phyloP scores from a whole-genome alignment of 2,888 invertebrate genomes.

The Microdon myrmicae region DNA sequence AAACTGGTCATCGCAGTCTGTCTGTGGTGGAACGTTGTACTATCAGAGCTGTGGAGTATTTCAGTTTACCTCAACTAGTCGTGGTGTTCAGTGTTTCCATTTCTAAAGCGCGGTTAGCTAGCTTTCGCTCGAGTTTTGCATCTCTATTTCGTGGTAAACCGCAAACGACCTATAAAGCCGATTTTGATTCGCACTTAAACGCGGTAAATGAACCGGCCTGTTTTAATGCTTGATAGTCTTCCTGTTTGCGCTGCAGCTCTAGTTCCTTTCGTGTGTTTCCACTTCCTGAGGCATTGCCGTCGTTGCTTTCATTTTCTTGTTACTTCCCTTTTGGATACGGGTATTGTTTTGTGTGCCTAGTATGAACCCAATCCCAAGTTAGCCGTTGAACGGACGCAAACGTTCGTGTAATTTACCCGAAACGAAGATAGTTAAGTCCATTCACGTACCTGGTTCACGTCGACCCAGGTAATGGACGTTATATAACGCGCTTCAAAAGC shows the following conservation, averaged over 20 bases:
- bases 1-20: too few relatives aligned
- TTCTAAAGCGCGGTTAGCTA: background rate
- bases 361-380: slow-evolving; percentile 30
- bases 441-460: slow-evolving; percentile 12
- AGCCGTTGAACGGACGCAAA: slow-evolving; percentile 16
- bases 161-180: slow-evolving; percentile 20
- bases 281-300: slow-evolving; percentile 35
- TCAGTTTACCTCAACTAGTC: slow-evolving; percentile 34
- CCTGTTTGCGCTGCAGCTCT: slow-evolving; percentile 28
- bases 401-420: slow-evolving; percentile 35
- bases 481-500: slow-evolving; percentile 34
- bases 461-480: slow-evolving; percentile 23
- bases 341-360: slow-evolving; percentile 11
- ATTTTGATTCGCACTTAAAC: slow-evolving; percentile 22
- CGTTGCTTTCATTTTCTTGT: slow-evolving; percentile 10
- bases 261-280: slow-evolving; percentile 37
- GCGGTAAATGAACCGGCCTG: slow-evolving; percentile 18
- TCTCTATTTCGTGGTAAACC: too few relatives aligned
- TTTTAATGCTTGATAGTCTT: slow-evolving; percentile 37
- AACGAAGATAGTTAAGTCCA: slow-evolving; percentile 40
- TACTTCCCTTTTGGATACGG: background rate
- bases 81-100: slow-evolving; percentile 1
- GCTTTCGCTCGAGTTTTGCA: background rate
- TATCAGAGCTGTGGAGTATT: too few relatives aligned
- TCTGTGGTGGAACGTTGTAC: too few relatives aligned